Base-by-base conservation (phyloP, 2,888 invertebrate genomes). In the Antitype chi region DNA sequence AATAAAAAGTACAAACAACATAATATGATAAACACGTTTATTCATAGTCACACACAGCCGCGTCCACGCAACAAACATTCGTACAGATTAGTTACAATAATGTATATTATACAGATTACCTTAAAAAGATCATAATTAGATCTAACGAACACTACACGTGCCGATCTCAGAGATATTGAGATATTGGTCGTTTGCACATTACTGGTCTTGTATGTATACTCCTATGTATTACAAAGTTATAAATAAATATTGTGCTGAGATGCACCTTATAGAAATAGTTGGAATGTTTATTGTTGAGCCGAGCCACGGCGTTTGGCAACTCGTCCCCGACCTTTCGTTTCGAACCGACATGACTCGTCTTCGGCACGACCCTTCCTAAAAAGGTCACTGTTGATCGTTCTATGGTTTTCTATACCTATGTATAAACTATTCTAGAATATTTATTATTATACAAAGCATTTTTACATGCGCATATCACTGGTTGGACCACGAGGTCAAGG, bases 391-490 rank as follows among this genome's bases (percentile, higher is more conserved):
- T 88, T 89, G 85, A 86, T 87, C 82, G 74, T 74, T 78, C 64
- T 78, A 72, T 82, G 80, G 75, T 88, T 80, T 83, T 78, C 71
- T 84, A 77, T 83, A 86, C 74, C 82, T 88, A 87, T 73, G 70
- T 80, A 79, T 78, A 82, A 81, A 82, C 69, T 87, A 83, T 87
- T 80, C 87, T 89, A 89, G 28, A 85, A 81, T 81, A 83, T 83
- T 83, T 80, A 94, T 91, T 92, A 94, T 92, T 92, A 94, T 93
- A 93, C 89, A 93, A 94, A 95, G 93, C 94, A 93, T 89, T 92
- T 95, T 92, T 95, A 96, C 95, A 95, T 92, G 92, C 92, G 92
- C 90, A 92, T 96, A 96, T 96, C 96, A 96, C 96, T 95, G 94
- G 90, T 89, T 88, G 84, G 94, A 95, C 95, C 93, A 82, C 85